These are phyloP conservation scores for Pyrgus malvae DNA, from an alignment of 2,888 invertebrate species.

Conservation along the genomic window DNA sequence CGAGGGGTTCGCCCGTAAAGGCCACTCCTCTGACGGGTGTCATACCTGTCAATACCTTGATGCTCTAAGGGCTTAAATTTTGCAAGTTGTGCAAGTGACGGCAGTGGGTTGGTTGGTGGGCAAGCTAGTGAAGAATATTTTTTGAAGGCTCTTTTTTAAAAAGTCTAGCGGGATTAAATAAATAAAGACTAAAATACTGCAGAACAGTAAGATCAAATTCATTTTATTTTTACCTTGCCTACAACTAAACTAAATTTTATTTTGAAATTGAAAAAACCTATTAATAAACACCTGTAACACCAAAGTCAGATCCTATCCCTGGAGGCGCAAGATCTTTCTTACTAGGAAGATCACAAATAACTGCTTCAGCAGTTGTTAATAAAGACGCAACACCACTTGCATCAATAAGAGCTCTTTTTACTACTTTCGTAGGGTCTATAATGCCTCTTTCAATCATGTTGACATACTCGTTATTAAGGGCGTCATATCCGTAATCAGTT, in stretches of 20 bases:
- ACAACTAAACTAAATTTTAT: neutral
- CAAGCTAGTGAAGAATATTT: too few relatives aligned
- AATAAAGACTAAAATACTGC: too few relatives aligned
- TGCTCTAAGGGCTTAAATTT: too few relatives aligned
- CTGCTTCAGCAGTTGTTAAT: conserved; percentile 93
- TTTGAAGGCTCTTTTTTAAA: too few relatives aligned
- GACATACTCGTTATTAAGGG: conserved; percentile 91
- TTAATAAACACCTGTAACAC: conserved; percentile 35
- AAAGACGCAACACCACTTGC: conserved; percentile 73
- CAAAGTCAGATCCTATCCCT: conserved; percentile 31
- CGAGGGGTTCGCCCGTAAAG: too few relatives aligned
- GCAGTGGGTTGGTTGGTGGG: too few relatives aligned
- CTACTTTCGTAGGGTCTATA: conserved; percentile 95
- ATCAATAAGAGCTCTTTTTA: conserved; percentile 64
- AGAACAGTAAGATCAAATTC: too few relatives aligned
- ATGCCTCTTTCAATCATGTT: conserved; percentile 96
- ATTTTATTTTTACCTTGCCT: too few relatives aligned
- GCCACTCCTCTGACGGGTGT: too few relatives aligned
- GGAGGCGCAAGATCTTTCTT: conserved; percentile 35
- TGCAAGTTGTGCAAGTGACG: too few relatives aligned
- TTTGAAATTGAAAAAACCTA: neutral
- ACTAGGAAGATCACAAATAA: conserved; percentile 89
- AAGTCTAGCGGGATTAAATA: too few relatives aligned
- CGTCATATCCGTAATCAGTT: conserved; percentile 93
- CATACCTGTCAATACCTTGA: too few relatives aligned